Evolutionary conservation across 2,797 vertebrate genomes (phyloP), one percentile per base, ranked within the genome.

Genomic region (Malacoraja senta): DNA sequence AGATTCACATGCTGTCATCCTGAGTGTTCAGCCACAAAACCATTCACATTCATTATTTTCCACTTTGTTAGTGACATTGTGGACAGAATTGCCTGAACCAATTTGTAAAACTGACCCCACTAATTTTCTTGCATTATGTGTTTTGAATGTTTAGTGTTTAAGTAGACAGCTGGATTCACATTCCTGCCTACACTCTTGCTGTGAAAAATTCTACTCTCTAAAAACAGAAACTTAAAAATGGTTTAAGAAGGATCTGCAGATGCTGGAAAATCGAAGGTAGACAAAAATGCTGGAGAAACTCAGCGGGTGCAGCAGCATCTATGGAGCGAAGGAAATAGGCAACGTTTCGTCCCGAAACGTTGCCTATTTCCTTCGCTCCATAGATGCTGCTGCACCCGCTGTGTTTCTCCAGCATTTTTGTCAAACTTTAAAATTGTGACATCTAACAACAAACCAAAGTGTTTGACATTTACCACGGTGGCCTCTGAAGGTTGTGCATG

Each of bases 401-500:
- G n/a, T n/a, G n/a, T n/a, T n/a, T n/a, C n/a, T n/a, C n/a, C n/a
- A n/a, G n/a, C n/a, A n/a, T n/a, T n/a, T n/a, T n/a, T n/a, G n/a
- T n/a, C n/a, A 77, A 93, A 93, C 4, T 15, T 58, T 13, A 29
- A 21, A 93, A 93, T 9, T 38, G 1, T 93, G 58, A 21, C 29
- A 15, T 76, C n/a, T 29, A 19, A 24, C 53, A 53, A 29, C 10
- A 76, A 78, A 80, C 19, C n/a, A 78, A n/a, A 65, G 53, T 3
- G 2, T 65, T 61, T 93, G 93, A 71, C 58, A 93, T 81, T 21
- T 94, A 96, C 96, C 96, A 94, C 95, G 94, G 94, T 98, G 97
- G 7, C 97, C 97, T 93, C 97, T 95, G 29, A 98, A 95, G 93
- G 96, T 96, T 94, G 95, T 97, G 94, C 96, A 97, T 68, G 94